A percentile compares a stretch with the other conserved stretches of the same genome.
Evolutionary conservation across 2,888 invertebrate genomes (phyloP).

Genomic region (Mactromeris polynyma): DNA sequence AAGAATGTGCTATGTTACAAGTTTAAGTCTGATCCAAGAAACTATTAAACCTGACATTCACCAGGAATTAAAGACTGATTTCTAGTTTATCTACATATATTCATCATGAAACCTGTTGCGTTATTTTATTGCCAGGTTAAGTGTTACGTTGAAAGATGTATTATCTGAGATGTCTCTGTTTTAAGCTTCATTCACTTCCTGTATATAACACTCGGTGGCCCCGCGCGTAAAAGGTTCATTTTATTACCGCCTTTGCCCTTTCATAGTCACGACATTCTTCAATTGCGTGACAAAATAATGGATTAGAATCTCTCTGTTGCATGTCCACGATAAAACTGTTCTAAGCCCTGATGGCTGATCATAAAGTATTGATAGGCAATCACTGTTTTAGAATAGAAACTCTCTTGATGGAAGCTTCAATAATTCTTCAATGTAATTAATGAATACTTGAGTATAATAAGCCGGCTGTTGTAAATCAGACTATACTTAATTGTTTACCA

Average conservation of each 20-base stretch:
- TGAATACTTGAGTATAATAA: background rate
- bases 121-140: constrained; percentile 3
- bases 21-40: no score
- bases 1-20: no score
- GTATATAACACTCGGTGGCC: background rate
- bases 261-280: constrained; percentile 13
- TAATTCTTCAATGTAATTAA: constrained; percentile 11
- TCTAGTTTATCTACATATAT: background rate
- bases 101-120: background rate
- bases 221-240: constrained; percentile 16
- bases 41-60: no score
- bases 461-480: background rate
- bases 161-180: background rate
- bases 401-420: background rate
- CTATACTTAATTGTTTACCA: background rate
- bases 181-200: background rate
- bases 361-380: constrained; percentile 22
- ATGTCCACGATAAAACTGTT: background rate
- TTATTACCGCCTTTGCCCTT: background rate
- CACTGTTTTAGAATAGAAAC: background rate
- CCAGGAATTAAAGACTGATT: background rate
- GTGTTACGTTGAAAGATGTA: background rate
- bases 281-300: constrained; percentile 17
- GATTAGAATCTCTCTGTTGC: background rate
- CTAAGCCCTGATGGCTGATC: background rate